Evolutionary conservation across 2,888 invertebrate species (phyloP).

Genomic region (Trachelus tabidus): DNA sequence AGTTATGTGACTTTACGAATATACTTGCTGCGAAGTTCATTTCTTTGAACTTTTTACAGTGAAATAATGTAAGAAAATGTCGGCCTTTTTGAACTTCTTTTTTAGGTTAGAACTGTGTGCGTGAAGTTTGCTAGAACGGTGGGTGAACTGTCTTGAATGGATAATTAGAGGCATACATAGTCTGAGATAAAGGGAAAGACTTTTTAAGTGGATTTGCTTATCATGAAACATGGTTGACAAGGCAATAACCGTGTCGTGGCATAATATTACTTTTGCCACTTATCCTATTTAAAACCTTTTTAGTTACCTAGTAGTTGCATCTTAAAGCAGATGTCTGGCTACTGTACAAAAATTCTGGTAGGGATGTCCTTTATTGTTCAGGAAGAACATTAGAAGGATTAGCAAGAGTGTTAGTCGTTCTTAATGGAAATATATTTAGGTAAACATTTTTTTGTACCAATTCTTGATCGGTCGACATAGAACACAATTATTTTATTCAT

Average conservation of each 20-base stretch:
- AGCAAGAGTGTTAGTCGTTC: not conserved
- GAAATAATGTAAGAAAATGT: not conserved
- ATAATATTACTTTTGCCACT: not conserved
- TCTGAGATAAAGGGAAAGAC: not conserved
- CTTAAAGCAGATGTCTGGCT: not conserved
- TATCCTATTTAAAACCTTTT: not conserved
- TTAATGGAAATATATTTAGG: not conserved
- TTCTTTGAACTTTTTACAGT: not conserved
- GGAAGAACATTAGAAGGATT: not conserved
- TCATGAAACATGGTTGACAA: not conserved
- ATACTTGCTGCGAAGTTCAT: not conserved
- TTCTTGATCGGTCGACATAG: not conserved
- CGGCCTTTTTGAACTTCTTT: not conserved
- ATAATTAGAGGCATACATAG: not conserved
- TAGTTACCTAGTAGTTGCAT: not conserved
- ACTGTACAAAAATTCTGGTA: not conserved
- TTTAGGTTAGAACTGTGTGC: not conserved
- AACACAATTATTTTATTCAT: not conserved
- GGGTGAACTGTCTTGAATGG: not conserved
- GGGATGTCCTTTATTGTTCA: not conserved
- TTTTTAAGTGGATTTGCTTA: not conserved
- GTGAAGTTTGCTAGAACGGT: not conserved
- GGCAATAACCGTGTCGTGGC: not conserved
- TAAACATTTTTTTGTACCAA: not conserved
- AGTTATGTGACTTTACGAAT: not conserved